These are phyloP conservation scores for Chymomyza costata DNA, from an alignment of 1,140 invertebrate genomes.

Conservation along the genomic window DNA sequence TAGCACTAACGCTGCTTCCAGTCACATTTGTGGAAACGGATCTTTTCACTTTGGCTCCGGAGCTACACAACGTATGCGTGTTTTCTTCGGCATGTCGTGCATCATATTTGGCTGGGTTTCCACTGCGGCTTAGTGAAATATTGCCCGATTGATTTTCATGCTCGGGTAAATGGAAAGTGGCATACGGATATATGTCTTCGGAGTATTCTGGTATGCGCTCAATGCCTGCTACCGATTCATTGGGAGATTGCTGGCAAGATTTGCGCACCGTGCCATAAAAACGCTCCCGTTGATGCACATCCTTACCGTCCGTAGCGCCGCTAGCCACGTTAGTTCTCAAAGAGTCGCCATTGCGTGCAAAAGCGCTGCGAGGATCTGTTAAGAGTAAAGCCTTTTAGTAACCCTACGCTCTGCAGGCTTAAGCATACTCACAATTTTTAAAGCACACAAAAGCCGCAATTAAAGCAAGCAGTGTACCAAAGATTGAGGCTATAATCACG, in stretches of 20 bases:
- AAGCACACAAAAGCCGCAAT: slow-evolving; percentile 77
- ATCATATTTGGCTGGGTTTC: slow-evolving; percentile 41
- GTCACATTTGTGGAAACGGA: slow-evolving; percentile 57
- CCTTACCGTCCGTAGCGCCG: slow-evolving; percentile 30
- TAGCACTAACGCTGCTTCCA: slow-evolving; percentile 24
- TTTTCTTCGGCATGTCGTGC: slow-evolving; percentile 39
- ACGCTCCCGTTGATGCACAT: slow-evolving; percentile 77
- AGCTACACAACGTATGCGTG: slow-evolving; percentile 36
- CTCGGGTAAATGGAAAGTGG: slow-evolving; percentile 80
- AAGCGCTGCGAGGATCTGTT: slow-evolving; percentile 45
- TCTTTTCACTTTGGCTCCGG: slow-evolving; percentile 46
- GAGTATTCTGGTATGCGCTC: slow-evolving; percentile 80
- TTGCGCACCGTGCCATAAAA: slow-evolving; percentile 79
- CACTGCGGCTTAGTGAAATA: slow-evolving; percentile 46
- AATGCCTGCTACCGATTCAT: slow-evolving; percentile 76
- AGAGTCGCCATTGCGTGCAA: slow-evolving; percentile 39
- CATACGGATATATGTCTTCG: slow-evolving; percentile 81
- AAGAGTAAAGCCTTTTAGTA: no score
- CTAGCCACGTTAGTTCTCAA: slow-evolving; percentile 33
- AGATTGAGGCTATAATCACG: slow-evolving; percentile 76
- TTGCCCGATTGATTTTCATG: slow-evolving; percentile 76
- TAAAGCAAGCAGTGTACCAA: slow-evolving; percentile 76
- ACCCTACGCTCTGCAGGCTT: no score
- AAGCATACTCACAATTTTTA: slow-evolving; percentile 76
- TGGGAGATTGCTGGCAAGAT: slow-evolving; percentile 76